Percentiles rank a stretch among this genome's conserved stretches.
These are phyloP conservation scores for Akabosia matsudoensis DNA, from an alignment of 1,140 invertebrate species.

Conservation along the genomic window DNA sequence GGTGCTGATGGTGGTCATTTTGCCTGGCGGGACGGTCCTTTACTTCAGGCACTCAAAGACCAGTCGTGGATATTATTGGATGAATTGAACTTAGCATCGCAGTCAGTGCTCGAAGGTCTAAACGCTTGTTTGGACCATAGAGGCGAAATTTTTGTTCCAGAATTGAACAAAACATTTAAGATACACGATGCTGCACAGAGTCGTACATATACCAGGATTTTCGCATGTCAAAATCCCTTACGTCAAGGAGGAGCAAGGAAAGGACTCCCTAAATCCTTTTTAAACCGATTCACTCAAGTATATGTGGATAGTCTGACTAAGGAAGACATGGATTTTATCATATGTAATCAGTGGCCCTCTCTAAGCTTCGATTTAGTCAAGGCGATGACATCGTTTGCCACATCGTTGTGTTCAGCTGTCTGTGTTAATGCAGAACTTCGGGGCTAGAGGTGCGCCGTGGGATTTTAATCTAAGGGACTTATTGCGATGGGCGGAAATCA, in stretches of 20 bases:
- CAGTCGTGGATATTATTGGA: constrained; percentile 97
- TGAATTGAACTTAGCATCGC: constrained; percentile 96
- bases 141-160: constrained; percentile 92
- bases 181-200: constrained; percentile 61
- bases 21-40: constrained; percentile 92
- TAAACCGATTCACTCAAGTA: constrained; percentile 96
- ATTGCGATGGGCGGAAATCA: constrained; percentile 81
- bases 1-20: constrained; percentile 80
- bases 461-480: constrained; percentile 97
- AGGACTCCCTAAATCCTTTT: constrained; percentile 92
- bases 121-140: constrained; percentile 98
- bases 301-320: constrained; percentile 76
- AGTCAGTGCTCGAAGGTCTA: constrained; percentile 95
- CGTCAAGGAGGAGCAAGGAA: constrained; percentile 91
- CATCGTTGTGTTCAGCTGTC: constrained; percentile 64
- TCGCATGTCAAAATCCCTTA: constrained; percentile 98
- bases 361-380: constrained; percentile 57
- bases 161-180: constrained; percentile 80
- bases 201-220: constrained; percentile 72
- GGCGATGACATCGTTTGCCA: constrained; percentile 79
- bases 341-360: constrained; percentile 52
- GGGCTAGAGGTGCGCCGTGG: constrained; percentile 80
- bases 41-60: constrained; percentile 84
- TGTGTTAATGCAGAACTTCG: constrained; percentile 58
- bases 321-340: constrained; percentile 69